Evolutionary conservation across 2,113 vertebrate genomes (phyloP).

Genomic region (Eleginops maclovinus): DNA sequence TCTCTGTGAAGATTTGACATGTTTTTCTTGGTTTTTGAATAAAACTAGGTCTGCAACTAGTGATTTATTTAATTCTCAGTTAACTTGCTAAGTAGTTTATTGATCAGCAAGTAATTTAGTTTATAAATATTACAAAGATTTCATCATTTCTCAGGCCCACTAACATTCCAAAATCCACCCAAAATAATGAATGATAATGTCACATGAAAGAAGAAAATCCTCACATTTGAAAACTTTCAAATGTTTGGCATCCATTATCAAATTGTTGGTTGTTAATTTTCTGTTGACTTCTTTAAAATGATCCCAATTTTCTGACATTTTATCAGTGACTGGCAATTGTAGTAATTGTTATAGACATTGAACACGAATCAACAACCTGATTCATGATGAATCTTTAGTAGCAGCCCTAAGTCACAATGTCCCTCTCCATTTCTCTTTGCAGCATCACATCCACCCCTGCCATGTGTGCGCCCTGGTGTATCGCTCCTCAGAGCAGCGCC

Average conservation of each 20-base stretch:
- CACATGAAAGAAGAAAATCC: neutral
- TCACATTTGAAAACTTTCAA: neutral
- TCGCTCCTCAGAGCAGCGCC: constrained; percentile 85
- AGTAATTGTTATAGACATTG: too few relatives aligned
- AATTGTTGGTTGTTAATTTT: neutral
- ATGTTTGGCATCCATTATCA: neutral
- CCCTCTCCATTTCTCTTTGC: constrained; percentile 24
- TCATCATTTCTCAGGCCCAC: neutral
- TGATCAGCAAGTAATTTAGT: neutral
- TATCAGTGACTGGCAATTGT: neutral
- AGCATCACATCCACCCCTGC: constrained; percentile 91
- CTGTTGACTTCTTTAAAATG: neutral
- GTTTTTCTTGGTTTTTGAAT: neutral
- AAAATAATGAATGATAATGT: neutral
- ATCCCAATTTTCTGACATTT: neutral
- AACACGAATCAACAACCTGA: too few relatives aligned
- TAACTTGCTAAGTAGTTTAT: neutral
- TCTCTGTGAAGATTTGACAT: neutral
- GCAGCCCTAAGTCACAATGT: neutral
- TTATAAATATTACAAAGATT: neutral
- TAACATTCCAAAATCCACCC: neutral
- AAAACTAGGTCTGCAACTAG: neutral
- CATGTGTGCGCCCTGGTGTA: constrained; percentile 87
- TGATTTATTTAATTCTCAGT: neutral
- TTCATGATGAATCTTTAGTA: neutral